Evolutionary conservation across 2,888 invertebrate species (phyloP).

Genomic region (Lepidocyrtoides sp.): DNA sequence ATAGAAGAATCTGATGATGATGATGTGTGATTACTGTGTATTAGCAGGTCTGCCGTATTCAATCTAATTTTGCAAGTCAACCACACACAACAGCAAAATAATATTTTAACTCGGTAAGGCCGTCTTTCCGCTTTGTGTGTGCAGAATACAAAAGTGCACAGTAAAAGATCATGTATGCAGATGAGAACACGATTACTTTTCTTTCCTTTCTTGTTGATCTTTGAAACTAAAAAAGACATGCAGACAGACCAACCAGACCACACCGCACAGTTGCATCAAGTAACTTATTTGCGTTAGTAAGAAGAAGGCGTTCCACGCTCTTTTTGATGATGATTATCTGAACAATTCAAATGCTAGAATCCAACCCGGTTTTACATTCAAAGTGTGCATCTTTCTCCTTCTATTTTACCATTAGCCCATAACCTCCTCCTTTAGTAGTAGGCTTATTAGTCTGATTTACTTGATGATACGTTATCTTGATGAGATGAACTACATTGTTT

Average conservation of each 20-base stretch:
- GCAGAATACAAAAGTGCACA: background rate
- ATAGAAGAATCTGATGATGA: too few species aligned
- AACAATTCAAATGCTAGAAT: background rate
- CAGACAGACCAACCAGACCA: background rate
- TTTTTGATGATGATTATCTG: background rate
- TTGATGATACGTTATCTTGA: constrained; percentile 34
- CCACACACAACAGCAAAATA: background rate
- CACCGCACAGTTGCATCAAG: background rate
- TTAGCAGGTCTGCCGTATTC: background rate
- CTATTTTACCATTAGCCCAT: background rate
- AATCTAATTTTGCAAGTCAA: background rate
- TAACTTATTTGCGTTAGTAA: too few species aligned
- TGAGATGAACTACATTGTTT: constrained; percentile 11
- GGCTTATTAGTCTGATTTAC: constrained; percentile 48
- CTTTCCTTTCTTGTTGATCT: background rate
- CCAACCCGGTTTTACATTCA: background rate
- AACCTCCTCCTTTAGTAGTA: too few species aligned
- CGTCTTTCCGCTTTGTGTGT: background rate
- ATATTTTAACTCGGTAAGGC: background rate
- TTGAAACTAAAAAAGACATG: background rate
- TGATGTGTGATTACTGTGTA: too few species aligned
- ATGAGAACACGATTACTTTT: background rate
- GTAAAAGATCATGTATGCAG: background rate
- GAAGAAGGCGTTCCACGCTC: background rate
- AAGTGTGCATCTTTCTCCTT: background rate